Percentiles rank a stretch among this genome's conserved stretches.
These are phyloP conservation scores for Cephalopholis sonnerati DNA, from an alignment of 2,113 vertebrate genomes.

Conservation along the genomic window DNA sequence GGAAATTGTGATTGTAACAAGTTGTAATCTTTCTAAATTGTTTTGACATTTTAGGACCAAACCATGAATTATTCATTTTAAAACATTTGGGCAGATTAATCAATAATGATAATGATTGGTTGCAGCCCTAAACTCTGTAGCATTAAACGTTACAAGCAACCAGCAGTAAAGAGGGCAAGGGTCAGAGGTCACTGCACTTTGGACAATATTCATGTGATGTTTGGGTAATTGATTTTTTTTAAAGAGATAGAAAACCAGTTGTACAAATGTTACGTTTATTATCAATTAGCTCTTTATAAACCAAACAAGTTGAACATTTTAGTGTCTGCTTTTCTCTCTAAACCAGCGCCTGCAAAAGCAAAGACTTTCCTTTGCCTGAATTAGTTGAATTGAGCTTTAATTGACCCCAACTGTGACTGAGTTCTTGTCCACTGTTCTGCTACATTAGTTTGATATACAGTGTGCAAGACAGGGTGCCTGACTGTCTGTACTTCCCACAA, in stretches of 20 bases:
- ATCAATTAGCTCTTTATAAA: neutral
- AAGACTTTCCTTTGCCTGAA: constrained; percentile 39
- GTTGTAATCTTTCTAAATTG: neutral
- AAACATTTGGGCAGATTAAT: neutral
- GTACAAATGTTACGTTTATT: constrained; percentile 1
- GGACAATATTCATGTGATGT: neutral
- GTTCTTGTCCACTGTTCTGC: constrained; percentile 68
- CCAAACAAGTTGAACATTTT: neutral
- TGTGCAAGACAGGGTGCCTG: constrained; percentile 79
- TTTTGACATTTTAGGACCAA: neutral
- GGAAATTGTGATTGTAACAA: neutral
- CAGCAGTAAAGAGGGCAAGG: constrained; percentile 14
- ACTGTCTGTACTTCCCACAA: constrained; percentile 79
- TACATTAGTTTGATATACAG: constrained; percentile 78
- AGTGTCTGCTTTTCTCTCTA: constrained; percentile 6
- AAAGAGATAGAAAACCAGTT: neutral
- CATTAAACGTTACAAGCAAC: neutral
- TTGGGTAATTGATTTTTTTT: constrained; percentile 13
- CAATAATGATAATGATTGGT: neutral
- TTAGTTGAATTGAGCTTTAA: constrained; percentile 68
- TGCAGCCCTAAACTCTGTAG: neutral
- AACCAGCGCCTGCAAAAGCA: neutral
- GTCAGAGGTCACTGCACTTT: constrained; percentile 51
- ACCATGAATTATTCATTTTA: neutral
- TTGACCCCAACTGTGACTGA: constrained; percentile 71